Evolutionary conservation across 2,797 vertebrate genomes (phyloP).

Genomic region (Podarcis siculus): DNA sequence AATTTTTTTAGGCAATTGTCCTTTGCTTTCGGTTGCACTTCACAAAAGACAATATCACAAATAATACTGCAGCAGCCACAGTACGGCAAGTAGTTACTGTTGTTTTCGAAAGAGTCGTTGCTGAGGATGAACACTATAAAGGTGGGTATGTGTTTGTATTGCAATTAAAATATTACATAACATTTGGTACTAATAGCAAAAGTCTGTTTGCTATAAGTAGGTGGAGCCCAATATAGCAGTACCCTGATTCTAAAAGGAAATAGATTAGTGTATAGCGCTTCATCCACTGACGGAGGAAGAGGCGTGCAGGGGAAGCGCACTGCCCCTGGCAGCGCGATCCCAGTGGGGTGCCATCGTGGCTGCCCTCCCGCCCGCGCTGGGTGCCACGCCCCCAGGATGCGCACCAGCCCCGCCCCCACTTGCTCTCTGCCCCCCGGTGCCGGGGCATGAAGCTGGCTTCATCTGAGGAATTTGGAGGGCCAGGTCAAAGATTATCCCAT

Average conservation of each 20-base stretch:
- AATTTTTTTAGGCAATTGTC: slow-evolving; percentile 89
- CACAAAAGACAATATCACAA: slow-evolving; percentile 99
- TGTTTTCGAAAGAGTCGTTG: slow-evolving; percentile 98
- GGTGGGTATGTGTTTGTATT: slow-evolving; percentile 76
- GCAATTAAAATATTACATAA: neutral
- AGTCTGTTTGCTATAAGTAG: neutral
- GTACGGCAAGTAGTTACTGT: slow-evolving; percentile 98
- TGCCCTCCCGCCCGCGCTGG: too few relatives aligned
- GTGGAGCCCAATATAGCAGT: neutral
- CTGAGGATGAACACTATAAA: slow-evolving; percentile 93
- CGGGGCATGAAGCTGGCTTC: too few relatives aligned
- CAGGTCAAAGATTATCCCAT: neutral
- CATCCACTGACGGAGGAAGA: too few relatives aligned
- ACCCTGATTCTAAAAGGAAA: neutral
- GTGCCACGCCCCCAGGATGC: too few relatives aligned
- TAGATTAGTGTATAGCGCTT: neutral
- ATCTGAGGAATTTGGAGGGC: neutral
- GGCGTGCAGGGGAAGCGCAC: too few relatives aligned
- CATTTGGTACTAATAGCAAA: neutral
- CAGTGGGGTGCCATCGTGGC: too few relatives aligned
- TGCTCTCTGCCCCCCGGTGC: too few relatives aligned
- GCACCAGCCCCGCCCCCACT: too few relatives aligned
- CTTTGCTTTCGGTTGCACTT: slow-evolving; percentile 98
- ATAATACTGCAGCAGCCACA: slow-evolving; percentile 97
- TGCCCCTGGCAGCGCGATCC: too few relatives aligned